Base-by-base conservation (phyloP, 2,797 vertebrate genomes). In the Tangara arthus region DNA sequence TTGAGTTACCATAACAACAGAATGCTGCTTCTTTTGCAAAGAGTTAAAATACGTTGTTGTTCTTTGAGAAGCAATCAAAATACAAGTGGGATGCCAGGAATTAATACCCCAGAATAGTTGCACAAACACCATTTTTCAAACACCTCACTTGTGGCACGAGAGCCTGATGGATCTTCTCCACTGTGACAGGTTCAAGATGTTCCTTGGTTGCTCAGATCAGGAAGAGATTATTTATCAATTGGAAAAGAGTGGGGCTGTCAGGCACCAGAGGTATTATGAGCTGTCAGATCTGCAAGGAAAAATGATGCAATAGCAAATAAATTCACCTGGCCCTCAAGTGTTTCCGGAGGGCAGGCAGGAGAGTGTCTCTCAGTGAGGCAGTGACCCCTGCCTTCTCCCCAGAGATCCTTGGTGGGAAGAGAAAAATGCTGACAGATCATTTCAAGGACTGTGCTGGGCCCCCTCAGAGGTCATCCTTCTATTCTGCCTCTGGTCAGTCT, bases 1-100 rank as follows among this genome's bases (percentile, higher is more conserved):
- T 95, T 96, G 66, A 90, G 98, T 98, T 98, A 87, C 98, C 96
- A 98, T 98, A 97, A 97, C 97, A 97, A 98, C 98, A 95, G 96
- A 97, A 97, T 1, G 46, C 96, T 93, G 90, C 94, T 95, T 96
- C 89, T 91, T 93, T 95, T 95, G 86, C 95, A 97, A 98, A 97
- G 97, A 98, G 96, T 98, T 98, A 97, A 98, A 97, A 97, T 68
- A 84, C 60, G 63, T 95, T 97, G 95, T 97, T 97, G 92, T 98
- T 96, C 95, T 95, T 91, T 78, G 82, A 94, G 93, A 97, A 97
- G 97, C 93, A 97, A 98, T 97, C 97, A 97, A 97, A 97, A 97
- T 94, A 97, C 94, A 97, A 97, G 96, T 91, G 83, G 77, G n/a
- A 41, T 97, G 96, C 96, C 97, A 97, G 93, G 86, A 97, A 96